Base-by-base conservation (phyloP, 2,113 vertebrate species). In the Vimba vimba region DNA sequence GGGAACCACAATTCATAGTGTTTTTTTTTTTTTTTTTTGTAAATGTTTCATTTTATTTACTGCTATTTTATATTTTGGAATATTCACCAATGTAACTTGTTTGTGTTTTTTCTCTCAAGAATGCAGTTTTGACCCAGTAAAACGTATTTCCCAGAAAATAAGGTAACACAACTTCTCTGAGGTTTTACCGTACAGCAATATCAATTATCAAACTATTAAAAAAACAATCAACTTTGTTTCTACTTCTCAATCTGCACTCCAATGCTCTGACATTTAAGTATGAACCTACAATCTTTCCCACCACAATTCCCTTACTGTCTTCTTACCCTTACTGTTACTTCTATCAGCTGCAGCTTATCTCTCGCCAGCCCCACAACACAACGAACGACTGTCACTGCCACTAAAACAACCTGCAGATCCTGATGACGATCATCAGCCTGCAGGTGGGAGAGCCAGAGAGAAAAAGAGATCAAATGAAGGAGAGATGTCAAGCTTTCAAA, bases 351-450 rank as follows among this genome's bases (percentile, higher is more conserved):
- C 50, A 43, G 21, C 33, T 43, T 23, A 17, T 73, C 50, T 71
- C 66, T 83, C 47, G 57, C 25, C 81, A 71, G 66, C 57, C 27
- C 55, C 21, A 59, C 45, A 83, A 83, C 68, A 83, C 68, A 83
- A 74, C 59, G 50, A 73, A 43, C 21, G 13, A 74, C 82, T 45
- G 69, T 39, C 55, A 83, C 69, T 50, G 43, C 36, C 59, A 62
- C 21, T 68, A 79, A 79, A 88, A 86, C 13, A 85, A 86, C 52
- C 84, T 86, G 64, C 62, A 85, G 84, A 86, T 83, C 82, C 47
- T 59, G 50, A 27, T 82, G 45, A 82, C 21, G 64, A 69, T 68
- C 45, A 82, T 82, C 45, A 69, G 80, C 43, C 62, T 69, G 59
- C 39, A 81, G 79, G 79, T 45, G 11, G 15, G 45, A 68, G 45